Evolutionary conservation across 2,888 invertebrate genomes (phyloP).

Genomic region (Temnothorax ravouxi): DNA sequence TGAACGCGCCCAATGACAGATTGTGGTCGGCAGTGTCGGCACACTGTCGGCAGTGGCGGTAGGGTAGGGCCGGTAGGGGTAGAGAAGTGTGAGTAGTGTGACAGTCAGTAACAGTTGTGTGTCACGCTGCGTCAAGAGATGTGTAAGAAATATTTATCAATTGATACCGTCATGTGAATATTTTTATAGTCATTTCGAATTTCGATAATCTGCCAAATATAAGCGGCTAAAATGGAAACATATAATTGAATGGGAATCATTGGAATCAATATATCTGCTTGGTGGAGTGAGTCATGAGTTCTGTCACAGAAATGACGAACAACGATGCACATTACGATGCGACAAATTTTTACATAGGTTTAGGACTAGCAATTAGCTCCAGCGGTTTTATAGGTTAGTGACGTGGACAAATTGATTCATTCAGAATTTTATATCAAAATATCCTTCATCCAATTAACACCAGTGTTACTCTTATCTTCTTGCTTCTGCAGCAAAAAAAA

Average conservation of each 20-base stretch:
- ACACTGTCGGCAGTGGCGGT: too few species aligned
- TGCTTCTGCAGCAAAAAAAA: not conserved
- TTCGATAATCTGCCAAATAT: not conserved
- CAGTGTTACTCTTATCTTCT: not conserved
- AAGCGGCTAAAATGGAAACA: not conserved
- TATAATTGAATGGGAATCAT: not conserved
- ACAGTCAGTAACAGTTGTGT: too few species aligned
- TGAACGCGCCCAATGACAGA: too few species aligned
- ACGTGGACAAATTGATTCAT: not conserved
- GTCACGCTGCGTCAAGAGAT: not conserved
- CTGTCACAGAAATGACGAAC: slow-evolving; percentile 49
- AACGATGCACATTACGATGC: slow-evolving; percentile 69
- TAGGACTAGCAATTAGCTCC: slow-evolving; percentile 92
- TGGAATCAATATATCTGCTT: not conserved
- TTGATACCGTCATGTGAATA: not conserved
- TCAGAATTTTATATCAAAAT: not conserved
- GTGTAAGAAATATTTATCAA: not conserved
- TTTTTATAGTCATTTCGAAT: not conserved
- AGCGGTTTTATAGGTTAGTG: slow-evolving; percentile 93
- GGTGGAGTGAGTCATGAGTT: slow-evolving; percentile 61
- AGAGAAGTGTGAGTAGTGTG: too few species aligned
- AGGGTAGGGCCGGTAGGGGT: too few species aligned
- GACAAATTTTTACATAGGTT: slow-evolving; percentile 90
- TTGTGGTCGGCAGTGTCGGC: too few species aligned
- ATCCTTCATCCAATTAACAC: not conserved